A percentile compares a stretch with the other conserved stretches of the same genome.
Evolutionary conservation across 2,797 vertebrate genomes (phyloP).

Genomic region (Onychomys leucogaster): DNA sequence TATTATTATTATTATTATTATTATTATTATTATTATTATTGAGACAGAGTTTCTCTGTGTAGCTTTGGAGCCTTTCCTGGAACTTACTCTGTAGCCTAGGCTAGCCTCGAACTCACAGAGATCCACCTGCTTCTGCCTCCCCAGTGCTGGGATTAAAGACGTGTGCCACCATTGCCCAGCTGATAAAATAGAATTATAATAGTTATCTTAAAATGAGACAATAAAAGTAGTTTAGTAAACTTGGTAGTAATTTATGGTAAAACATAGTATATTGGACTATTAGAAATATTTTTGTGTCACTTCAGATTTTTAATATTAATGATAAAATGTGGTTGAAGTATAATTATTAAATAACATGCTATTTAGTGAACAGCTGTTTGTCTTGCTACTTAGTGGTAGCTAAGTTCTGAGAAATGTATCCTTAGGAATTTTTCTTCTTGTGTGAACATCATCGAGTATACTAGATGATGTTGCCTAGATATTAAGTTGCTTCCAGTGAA

Average conservation of each 20-base stretch:
- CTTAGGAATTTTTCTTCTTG: neutral
- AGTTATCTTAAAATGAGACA: neutral
- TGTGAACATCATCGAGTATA: neutral
- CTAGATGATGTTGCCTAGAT: too few relatives aligned
- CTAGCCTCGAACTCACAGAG: too few relatives aligned
- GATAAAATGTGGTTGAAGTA: conserved; percentile 6
- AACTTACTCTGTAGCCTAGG: too few relatives aligned
- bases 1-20: too few relatives aligned
- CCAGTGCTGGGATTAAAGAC: too few relatives aligned
- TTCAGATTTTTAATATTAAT: conserved; percentile 51
- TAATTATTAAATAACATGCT: conserved; percentile 48
- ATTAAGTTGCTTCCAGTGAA: neutral
- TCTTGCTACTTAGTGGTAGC: neutral
- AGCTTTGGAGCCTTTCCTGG: too few relatives aligned
- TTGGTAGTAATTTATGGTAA: conserved; percentile 10
- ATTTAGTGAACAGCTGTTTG: neutral
- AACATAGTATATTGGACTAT: neutral
- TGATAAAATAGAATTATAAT: neutral
- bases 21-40: too few relatives aligned
- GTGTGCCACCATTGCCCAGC: too few relatives aligned
- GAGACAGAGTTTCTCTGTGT: too few relatives aligned
- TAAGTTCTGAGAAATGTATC: neutral
- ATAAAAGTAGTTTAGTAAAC: conserved; percentile 11
- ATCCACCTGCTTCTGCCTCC: too few relatives aligned
- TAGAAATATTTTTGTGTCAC: neutral